Conservation (phyloP, 2,888 invertebrate species). For the Zaprionus lineosus region DNA sequence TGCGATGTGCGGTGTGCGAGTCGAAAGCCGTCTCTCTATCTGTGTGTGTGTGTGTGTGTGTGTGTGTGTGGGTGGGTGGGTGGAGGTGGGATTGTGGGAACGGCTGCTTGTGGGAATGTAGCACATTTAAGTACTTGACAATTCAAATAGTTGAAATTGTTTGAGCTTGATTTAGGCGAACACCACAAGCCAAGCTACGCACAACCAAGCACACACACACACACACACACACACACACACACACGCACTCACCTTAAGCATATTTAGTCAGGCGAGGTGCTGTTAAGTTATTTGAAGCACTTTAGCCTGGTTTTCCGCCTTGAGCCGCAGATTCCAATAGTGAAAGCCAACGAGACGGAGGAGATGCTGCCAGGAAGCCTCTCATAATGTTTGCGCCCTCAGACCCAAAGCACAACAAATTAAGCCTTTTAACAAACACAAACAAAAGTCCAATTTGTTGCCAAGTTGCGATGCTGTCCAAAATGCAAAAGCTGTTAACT, state of each 20-base stretch:
- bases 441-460: conserved; percentile 77
- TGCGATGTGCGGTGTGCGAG: conserved; percentile 53
- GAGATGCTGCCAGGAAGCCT: conserved; percentile 2
- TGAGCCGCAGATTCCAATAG: conserved; percentile 20
- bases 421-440: conserved; percentile 77
- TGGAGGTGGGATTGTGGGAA: too few species aligned
- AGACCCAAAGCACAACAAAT: conserved; percentile 71
- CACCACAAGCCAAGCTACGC: conserved; percentile 27
- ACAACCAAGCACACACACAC: background rate
- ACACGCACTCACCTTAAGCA: conserved; percentile 11
- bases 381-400: conserved; percentile 64
- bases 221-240: background rate
- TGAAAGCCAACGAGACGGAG: background rate
- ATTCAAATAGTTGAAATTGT: conserved; percentile 76
- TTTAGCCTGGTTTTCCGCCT: conserved; percentile 56
- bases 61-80: conserved; percentile 7
- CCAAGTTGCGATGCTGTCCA: conserved; percentile 69
- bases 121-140: conserved; percentile 60
- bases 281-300: conserved; percentile 75
- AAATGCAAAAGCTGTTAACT: conserved; percentile 70
- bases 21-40: conserved; percentile 1
- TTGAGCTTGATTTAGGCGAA: conserved; percentile 72
- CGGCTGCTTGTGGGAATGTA: conserved; percentile 19
- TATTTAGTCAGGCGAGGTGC: conserved; percentile 38
- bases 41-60: conserved; percentile 4